Percentiles rank a stretch among this genome's conserved stretches.
phyloP scores from a whole-genome alignment of 2,797 vertebrate genomes.

The Gobionotothen gibberifrons region DNA sequence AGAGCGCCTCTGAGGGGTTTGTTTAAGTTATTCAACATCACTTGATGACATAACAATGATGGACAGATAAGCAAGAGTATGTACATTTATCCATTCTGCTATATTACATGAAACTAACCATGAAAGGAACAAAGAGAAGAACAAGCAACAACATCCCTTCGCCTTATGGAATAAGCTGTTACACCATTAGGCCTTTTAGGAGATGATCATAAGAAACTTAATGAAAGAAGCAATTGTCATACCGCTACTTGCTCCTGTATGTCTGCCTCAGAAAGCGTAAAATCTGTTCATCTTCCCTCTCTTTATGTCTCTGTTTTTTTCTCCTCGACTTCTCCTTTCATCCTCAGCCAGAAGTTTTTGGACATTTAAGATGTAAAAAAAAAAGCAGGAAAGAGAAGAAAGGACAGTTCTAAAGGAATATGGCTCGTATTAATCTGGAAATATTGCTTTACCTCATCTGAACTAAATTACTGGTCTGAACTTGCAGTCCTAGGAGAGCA shows the following conservation, averaged over 20 bases:
- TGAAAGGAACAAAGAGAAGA: constrained; percentile 15
- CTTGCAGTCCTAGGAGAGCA: constrained; percentile 79
- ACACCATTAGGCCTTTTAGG: constrained; percentile 26
- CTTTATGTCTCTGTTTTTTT: constrained; percentile 53
- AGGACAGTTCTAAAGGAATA: constrained; percentile 82
- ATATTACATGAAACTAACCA: constrained; percentile 22
- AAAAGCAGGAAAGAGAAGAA: constrained; percentile 74
- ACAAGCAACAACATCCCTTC: background rate
- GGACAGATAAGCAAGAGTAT: constrained; percentile 15
- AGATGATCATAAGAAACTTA: constrained; percentile 26
- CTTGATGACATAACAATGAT: constrained; percentile 36
- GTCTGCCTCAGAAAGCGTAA: constrained; percentile 54
- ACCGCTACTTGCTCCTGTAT: constrained; percentile 25
- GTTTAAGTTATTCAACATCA: constrained; percentile 23
- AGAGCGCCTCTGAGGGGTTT: constrained; percentile 15
- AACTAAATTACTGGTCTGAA: constrained; percentile 86
- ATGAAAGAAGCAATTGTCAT: constrained; percentile 29
- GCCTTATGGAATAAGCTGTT: constrained; percentile 38
- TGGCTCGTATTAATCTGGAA: constrained; percentile 87
- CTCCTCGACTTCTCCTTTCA: constrained; percentile 72
- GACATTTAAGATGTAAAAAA: constrained; percentile 80
- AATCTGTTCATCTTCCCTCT: constrained; percentile 63
- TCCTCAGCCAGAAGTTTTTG: constrained; percentile 82
- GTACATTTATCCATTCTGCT: constrained; percentile 31
- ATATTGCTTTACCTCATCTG: constrained; percentile 88